Evolutionary conservation across 2,797 vertebrate genomes (phyloP).

Genomic region (Bucorvus abyssinicus): DNA sequence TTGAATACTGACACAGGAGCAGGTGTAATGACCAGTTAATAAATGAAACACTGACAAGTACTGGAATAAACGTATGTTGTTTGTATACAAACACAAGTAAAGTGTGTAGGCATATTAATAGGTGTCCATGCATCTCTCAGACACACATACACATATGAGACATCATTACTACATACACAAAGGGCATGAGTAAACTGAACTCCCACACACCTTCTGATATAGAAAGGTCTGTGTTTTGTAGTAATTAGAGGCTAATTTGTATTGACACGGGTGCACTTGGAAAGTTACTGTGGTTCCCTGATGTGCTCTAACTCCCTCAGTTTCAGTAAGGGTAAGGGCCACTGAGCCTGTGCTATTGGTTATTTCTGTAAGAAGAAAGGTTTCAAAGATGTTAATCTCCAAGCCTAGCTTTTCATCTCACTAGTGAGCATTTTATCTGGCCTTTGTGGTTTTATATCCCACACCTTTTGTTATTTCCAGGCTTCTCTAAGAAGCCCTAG

Average conservation of each 20-base stretch:
- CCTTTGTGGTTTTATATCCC: neutral
- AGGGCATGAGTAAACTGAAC: neutral
- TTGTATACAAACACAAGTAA: neutral
- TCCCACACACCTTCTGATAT: neutral
- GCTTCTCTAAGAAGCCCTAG: neutral
- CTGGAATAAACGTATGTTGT: neutral
- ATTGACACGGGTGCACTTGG: neutral
- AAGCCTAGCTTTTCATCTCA: neutral
- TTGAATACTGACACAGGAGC: neutral
- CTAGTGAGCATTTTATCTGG: neutral
- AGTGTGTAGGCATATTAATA: neutral
- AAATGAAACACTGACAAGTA: neutral
- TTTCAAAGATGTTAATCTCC: neutral
- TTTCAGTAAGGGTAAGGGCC: neutral
- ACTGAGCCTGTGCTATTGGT: neutral
- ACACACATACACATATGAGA: neutral
- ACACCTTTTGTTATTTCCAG: neutral
- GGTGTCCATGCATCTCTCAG: neutral
- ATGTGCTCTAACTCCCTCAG: neutral
- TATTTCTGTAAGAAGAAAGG: neutral
- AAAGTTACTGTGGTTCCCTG: neutral
- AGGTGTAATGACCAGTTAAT: neutral
- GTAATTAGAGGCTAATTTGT: conserved; percentile 9
- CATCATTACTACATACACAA: neutral
- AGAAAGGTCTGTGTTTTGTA: neutral